Conservation (phyloP, 2,888 invertebrate species). For the Drosophila algonquin region DNA sequence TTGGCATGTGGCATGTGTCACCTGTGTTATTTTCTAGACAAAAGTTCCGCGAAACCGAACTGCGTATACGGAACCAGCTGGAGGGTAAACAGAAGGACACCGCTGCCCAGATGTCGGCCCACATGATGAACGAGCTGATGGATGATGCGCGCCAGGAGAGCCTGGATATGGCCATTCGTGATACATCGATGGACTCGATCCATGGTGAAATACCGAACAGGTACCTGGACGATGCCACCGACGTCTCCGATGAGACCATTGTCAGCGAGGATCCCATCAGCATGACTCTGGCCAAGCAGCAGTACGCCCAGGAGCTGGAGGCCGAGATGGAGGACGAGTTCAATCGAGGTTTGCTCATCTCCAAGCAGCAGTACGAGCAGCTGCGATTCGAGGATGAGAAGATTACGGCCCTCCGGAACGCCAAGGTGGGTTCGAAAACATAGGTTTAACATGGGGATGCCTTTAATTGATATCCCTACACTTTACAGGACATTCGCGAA, state of each 20-base stretch:
- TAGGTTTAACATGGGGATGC: accelerated
- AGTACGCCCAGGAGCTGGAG: constrained; percentile 73
- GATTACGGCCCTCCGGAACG: constrained; percentile 85
- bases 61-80: constrained; percentile 75
- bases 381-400: constrained; percentile 86
- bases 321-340: constrained; percentile 78
- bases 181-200: constrained; percentile 48
- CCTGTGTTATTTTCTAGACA: constrained; percentile 57
- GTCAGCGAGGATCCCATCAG: constrained; percentile 71
- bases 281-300: constrained; percentile 69
- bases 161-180: constrained; percentile 40
- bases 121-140: constrained; percentile 22
- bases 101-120: constrained; percentile 21
- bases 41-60: constrained; percentile 81
- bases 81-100: constrained; percentile 61
- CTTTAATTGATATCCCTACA: neutral
- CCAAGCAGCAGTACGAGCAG: constrained; percentile 85
- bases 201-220: constrained; percentile 49
- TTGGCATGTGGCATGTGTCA: neutral
- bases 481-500: constrained; percentile 86
- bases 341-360: constrained; percentile 84
- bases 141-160: constrained; percentile 50
- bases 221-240: constrained; percentile 76
- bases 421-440: constrained; percentile 83
- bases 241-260: constrained; percentile 67